Percentiles rank a stretch among this genome's conserved stretches.
Conservation (phyloP, 2,113 vertebrate species). For the Toxostoma redivivum region DNA sequence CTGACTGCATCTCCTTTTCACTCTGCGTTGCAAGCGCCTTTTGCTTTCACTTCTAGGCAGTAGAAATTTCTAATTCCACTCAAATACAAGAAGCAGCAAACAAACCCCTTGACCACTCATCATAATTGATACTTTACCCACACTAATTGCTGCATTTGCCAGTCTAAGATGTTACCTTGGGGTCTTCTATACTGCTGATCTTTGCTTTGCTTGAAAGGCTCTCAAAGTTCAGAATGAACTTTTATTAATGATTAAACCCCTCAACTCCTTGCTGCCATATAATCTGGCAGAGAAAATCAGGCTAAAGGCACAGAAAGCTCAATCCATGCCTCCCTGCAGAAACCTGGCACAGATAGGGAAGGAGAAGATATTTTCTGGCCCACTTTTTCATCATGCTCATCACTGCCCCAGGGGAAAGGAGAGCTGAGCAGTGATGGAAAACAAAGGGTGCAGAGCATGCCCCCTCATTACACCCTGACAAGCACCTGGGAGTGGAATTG, state of each 20-base stretch:
- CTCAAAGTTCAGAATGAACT: neutral
- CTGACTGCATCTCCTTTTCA: neutral
- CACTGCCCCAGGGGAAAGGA: neutral
- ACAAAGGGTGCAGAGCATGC: neutral
- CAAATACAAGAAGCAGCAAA: neutral
- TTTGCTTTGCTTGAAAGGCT: neutral
- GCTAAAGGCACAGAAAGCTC: neutral
- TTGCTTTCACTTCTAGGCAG: neutral
- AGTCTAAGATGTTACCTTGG: neutral
- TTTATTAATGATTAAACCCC: neutral
- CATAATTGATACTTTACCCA: neutral
- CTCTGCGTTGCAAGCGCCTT: neutral
- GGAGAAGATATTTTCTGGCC: neutral
- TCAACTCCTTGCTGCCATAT: neutral
- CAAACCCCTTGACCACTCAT: neutral
- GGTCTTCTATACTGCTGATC: neutral
- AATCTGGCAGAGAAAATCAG: neutral
- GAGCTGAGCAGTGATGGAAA: neutral
- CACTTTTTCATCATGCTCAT: neutral
- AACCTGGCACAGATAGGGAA: neutral
- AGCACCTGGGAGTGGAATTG: rapidly evolving
- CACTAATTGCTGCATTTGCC: neutral
- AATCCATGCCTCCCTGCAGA: neutral
- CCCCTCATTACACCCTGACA: rapidly evolving
- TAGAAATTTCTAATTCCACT: neutral